A percentile compares a stretch with the other conserved stretches of the same genome.
Conservation (phyloP, 2,888 invertebrate species). For the Lasius platythorax region DNA sequence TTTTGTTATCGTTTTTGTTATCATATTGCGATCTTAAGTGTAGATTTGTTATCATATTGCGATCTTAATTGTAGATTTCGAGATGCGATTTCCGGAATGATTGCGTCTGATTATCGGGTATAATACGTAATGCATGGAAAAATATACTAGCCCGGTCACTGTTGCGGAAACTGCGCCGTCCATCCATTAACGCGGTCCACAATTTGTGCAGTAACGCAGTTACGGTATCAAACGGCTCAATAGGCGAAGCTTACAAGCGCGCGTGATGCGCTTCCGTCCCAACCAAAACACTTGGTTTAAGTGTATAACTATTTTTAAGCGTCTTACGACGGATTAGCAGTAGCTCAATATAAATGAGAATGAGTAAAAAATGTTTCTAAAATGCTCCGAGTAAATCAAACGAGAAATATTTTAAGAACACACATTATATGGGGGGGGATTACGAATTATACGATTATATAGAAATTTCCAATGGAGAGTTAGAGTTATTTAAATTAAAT, state of each 20-base stretch:
- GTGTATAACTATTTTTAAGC: neutral
- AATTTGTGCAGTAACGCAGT: conserved; percentile 29
- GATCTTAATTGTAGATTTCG: neutral
- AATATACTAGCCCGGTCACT: conserved; percentile 17
- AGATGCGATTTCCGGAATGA: neutral
- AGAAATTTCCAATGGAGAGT: neutral
- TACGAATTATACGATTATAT: neutral
- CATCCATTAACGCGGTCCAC: conserved; percentile 30
- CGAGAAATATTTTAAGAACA: neutral
- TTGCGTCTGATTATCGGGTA: neutral
- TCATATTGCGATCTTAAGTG: neutral
- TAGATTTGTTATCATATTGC: neutral
- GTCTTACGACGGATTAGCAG: neutral
- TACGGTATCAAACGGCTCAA: conserved; percentile 37
- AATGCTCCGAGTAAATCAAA: neutral
- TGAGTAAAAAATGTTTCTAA: neutral
- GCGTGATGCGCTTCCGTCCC: neutral
- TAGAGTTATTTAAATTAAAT: neutral
- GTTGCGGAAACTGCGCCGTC: conserved; percentile 2
- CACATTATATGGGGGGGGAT: neutral
- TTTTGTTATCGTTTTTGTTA: neutral
- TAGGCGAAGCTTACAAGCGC: conserved; percentile 29
- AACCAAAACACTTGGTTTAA: neutral
- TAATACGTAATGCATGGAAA: conserved; percentile 22
- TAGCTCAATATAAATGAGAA: neutral